phyloP scores from a whole-genome alignment of 1,140 invertebrate species.

The Hycleus cichorii region DNA sequence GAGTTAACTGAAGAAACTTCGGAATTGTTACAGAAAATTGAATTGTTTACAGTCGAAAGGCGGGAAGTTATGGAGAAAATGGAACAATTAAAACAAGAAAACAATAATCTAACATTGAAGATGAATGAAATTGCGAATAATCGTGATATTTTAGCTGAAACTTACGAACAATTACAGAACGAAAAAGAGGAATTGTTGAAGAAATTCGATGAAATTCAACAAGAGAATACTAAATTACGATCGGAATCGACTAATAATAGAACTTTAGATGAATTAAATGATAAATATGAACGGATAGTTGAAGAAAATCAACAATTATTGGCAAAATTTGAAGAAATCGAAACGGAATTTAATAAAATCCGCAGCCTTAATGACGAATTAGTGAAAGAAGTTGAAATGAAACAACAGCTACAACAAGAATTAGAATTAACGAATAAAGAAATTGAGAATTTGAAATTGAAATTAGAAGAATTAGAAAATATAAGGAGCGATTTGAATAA shows the following conservation, averaged over 20 bases:
- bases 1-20: conserved; percentile 49
- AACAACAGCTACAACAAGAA: too few relatives aligned
- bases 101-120: conserved; percentile 46
- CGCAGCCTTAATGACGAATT: too few relatives aligned
- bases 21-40: conserved; percentile 58
- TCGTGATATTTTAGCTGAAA: conserved; percentile 44
- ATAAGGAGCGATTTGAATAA: conserved; percentile 19
- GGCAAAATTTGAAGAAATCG: conserved; percentile 5
- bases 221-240: neutral
- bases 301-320: conserved; percentile 9
- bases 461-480: conserved; percentile 6
- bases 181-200: conserved; percentile 35
- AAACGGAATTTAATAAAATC: neutral
- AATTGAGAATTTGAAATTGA: too few relatives aligned
- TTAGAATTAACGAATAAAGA: too few relatives aligned
- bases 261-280: neutral
- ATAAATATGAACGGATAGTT: conserved; percentile 22
- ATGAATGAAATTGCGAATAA: conserved; percentile 51
- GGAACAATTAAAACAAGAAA: conserved; percentile 55
- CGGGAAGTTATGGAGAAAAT: conserved; percentile 63
- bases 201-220: neutral
- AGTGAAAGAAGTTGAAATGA: too few relatives aligned
- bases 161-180: conserved; percentile 40
- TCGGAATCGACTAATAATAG: neutral
- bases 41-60: conserved; percentile 55